Percentiles rank a stretch among this genome's conserved stretches.
Evolutionary conservation across 1,140 invertebrate genomes (phyloP).

Genomic region (Cryptotermes secundus): DNA sequence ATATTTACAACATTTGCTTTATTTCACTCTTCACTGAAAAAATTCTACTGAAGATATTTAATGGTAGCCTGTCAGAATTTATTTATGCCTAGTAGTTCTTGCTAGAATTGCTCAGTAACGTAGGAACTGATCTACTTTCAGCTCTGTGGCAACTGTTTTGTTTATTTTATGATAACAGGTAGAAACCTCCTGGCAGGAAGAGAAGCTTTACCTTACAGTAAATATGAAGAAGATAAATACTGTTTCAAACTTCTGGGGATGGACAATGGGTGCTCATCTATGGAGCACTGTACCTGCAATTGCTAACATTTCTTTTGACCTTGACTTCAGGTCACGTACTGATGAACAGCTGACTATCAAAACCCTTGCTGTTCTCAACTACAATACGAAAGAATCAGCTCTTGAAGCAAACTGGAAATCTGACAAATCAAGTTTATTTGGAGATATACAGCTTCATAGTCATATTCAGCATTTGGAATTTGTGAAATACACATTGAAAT

Average conservation of each 20-base stretch:
- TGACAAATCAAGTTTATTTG: constrained; percentile 4
- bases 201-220: constrained; percentile 10
- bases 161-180: constrained; percentile 25
- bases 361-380: background rate
- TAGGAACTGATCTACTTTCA: too few relatives aligned
- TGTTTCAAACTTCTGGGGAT: background rate
- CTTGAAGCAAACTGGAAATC: constrained; percentile 20
- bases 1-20: too few relatives aligned
- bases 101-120: too few relatives aligned
- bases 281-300: background rate
- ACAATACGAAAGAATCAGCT: background rate
- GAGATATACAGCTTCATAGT: background rate
- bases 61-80: too few relatives aligned
- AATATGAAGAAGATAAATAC: background rate
- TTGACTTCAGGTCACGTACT: background rate
- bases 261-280: background rate
- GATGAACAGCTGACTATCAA: background rate
- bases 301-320: background rate
- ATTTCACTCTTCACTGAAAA: too few relatives aligned
- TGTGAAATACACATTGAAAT: background rate
- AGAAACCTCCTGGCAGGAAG: constrained; percentile 25
- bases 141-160: background rate
- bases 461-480: background rate
- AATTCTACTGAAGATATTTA: too few relatives aligned
- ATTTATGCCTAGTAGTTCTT: too few relatives aligned